phyloP scores from a whole-genome alignment of 2,113 vertebrate genomes.

The Aspiorhynchus laticeps region DNA sequence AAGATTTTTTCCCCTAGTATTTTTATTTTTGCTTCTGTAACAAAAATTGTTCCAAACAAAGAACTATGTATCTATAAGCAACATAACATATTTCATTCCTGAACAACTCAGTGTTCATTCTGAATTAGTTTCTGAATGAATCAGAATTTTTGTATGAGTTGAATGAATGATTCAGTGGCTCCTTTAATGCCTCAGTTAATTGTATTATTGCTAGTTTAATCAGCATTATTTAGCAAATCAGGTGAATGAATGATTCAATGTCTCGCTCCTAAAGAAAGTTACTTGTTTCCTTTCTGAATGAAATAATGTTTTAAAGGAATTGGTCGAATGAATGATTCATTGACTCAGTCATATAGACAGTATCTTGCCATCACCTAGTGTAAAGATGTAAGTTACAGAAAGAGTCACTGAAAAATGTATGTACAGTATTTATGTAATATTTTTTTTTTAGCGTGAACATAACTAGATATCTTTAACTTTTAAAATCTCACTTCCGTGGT shows the following conservation, averaged over 20 bases:
- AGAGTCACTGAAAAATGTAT: not conserved
- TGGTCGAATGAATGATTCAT: not conserved
- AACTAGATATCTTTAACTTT: not conserved
- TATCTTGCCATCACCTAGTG: not conserved
- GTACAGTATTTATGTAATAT: not conserved
- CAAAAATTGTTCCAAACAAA: not conserved
- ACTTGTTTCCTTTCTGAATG: not conserved
- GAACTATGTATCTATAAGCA: not conserved
- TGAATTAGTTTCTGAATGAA: not conserved
- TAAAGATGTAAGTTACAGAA: not conserved
- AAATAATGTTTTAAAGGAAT: not conserved
- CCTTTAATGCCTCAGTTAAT: too few relatives aligned
- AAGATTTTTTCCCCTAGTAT: not conserved
- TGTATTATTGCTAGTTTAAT: not conserved
- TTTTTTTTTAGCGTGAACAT: not conserved
- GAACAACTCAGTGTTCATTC: not conserved
- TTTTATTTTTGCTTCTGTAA: not conserved
- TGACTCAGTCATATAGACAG: not conserved
- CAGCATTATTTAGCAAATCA: not conserved
- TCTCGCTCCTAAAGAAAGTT: not conserved
- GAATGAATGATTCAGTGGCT: too few relatives aligned
- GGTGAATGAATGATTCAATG: not conserved
- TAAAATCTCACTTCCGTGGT: not conserved
- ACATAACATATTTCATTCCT: not conserved
- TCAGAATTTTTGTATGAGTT: not conserved